Conservation (phyloP, 2,888 invertebrate genomes). For the Cremastinae sp. region DNA sequence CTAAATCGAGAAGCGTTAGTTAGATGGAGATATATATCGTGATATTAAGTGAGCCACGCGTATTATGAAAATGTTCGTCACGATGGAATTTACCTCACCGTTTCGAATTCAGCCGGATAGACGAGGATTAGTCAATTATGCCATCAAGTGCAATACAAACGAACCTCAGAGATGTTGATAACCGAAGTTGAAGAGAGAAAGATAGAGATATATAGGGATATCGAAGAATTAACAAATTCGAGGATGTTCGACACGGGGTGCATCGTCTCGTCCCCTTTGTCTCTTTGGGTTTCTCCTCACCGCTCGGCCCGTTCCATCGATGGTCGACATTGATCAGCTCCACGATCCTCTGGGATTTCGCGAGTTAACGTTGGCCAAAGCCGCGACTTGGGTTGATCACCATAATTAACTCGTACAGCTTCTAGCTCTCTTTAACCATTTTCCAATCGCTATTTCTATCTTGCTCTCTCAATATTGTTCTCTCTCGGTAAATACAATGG, state of each 20-base stretch:
- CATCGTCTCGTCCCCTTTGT: not conserved
- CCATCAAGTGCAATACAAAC: constrained; percentile 37
- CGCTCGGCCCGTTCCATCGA: constrained; percentile 21
- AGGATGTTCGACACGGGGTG: constrained; percentile 4
- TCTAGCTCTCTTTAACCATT: constrained; percentile 4
- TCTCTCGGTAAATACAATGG: too few species aligned
- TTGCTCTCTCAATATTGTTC: constrained; percentile 9
- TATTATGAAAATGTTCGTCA: constrained; percentile 33
- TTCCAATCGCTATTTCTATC: not conserved
- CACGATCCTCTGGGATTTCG: constrained; percentile 48
- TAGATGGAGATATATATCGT: constrained; percentile 22
- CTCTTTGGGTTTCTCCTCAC: constrained; percentile 4
- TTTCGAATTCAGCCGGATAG: constrained; percentile 8
- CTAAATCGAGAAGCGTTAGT: constrained; percentile 11
- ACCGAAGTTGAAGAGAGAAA: constrained; percentile 39
- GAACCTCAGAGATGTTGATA: constrained; percentile 49
- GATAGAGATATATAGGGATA: not conserved
- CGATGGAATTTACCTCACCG: constrained; percentile 40
- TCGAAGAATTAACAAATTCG: not conserved
- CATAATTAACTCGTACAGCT: constrained; percentile 67
- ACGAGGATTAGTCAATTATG: constrained; percentile 40
- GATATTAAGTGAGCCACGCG: constrained; percentile 25
- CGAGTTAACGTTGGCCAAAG: constrained; percentile 47
- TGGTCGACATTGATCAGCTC: constrained; percentile 34
- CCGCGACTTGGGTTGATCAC: constrained; percentile 68